Conservation (phyloP, 2,888 invertebrate genomes). For the Hypomecis punctinalis region DNA sequence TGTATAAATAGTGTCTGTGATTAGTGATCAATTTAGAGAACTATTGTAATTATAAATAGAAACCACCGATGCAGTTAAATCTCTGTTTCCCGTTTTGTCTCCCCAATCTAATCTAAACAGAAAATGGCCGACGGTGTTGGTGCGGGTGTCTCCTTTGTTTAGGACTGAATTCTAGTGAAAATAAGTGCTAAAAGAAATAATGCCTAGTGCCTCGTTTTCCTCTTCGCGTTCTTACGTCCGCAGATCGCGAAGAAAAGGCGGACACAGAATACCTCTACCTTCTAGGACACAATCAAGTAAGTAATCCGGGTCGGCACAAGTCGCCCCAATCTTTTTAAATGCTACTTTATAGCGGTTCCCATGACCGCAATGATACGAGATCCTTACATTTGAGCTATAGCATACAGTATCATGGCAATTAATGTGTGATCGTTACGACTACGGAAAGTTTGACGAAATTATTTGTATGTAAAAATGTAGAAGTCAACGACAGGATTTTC, state of each 20-base stretch:
- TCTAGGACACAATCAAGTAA: constrained; percentile 93
- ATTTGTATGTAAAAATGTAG: constrained; percentile 43
- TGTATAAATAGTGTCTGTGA: constrained; percentile 70
- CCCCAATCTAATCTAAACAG: constrained; percentile 86
- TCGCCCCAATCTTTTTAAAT: constrained; percentile 71
- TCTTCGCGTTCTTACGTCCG: constrained; percentile 96
- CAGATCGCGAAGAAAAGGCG: constrained; percentile 96
- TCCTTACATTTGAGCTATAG: constrained; percentile 8
- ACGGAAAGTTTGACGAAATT: constrained; percentile 14
- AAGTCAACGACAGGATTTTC: constrained; percentile 56
- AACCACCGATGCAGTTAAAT: constrained; percentile 69
- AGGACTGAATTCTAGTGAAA: constrained; percentile 85
- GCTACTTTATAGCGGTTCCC: constrained; percentile 44
- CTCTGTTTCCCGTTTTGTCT: constrained; percentile 77
- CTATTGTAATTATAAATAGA: constrained; percentile 53
- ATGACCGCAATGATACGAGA: constrained; percentile 30
- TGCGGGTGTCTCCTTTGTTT: constrained; percentile 94
- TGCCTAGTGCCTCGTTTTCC: constrained; percentile 98
- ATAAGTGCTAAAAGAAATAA: constrained; percentile 87
- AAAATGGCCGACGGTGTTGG: constrained; percentile 93
- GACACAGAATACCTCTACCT: constrained; percentile 93
- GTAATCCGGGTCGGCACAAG: constrained; percentile 83
- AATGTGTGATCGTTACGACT: not conserved
- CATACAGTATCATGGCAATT: constrained; percentile 9
- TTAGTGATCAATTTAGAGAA: constrained; percentile 67